phyloP scores from a whole-genome alignment of 2,113 vertebrate genomes.

The Athene noctua region DNA sequence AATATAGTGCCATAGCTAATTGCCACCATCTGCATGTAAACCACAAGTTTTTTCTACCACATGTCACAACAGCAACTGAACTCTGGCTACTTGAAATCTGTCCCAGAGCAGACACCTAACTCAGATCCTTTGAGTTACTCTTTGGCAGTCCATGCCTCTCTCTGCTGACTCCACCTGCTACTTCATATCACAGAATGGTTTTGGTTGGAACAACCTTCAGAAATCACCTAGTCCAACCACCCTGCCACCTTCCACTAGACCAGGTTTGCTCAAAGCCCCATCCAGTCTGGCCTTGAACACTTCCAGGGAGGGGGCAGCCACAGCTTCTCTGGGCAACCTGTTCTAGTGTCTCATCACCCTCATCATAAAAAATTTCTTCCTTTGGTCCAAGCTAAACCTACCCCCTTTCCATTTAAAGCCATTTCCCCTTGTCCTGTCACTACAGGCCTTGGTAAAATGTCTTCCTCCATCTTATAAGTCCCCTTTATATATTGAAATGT shows the following conservation, averaged over 20 bases:
- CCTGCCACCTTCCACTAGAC: neutral
- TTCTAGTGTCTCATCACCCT: neutral
- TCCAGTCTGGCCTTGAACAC: neutral
- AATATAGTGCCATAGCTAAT: neutral
- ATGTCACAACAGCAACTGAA: neutral
- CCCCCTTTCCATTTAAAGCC: neutral
- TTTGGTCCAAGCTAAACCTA: neutral
- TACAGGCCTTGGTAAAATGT: neutral
- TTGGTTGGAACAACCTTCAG: neutral
- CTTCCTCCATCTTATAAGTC: neutral
- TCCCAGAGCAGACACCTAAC: neutral
- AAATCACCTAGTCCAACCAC: neutral
- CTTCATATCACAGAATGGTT: neutral
- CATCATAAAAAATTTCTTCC: neutral
- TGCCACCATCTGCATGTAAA: neutral
- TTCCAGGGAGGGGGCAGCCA: neutral
- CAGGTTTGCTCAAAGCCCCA: neutral
- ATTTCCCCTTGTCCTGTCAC: neutral
- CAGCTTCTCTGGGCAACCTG: neutral
- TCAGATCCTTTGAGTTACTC: neutral
- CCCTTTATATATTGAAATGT: neutral
- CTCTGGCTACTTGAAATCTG: neutral
- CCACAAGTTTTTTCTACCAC: neutral
- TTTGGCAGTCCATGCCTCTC: neutral
- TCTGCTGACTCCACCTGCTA: accelerated